Evolutionary conservation across 23 tunicate genomes (phyloP).

Genomic region (Ciona savignyi): DNA sequence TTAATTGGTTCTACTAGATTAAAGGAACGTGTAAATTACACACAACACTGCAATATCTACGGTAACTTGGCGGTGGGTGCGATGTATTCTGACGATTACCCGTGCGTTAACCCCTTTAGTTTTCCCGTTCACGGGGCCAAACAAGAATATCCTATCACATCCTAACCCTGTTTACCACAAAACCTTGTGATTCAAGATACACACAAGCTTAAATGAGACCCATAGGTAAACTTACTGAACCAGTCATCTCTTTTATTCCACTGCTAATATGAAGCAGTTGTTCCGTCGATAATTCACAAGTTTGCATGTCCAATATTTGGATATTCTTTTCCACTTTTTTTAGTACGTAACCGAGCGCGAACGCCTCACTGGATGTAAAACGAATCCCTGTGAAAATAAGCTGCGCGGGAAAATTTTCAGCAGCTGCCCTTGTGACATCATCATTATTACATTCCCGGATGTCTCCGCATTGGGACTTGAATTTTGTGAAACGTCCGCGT

Average conservation of each 20-base stretch:
- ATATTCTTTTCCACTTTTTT: not conserved
- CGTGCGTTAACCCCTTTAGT: no score
- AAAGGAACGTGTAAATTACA: no score
- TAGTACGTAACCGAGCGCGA: not conserved
- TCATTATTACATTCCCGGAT: not conserved
- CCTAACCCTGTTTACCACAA: no score
- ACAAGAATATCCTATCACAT: no score
- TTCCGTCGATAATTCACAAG: not conserved
- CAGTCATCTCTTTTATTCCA: not conserved
- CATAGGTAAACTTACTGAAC: not conserved
- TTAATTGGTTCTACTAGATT: no score
- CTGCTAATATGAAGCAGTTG: not conserved
- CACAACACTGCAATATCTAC: no score
- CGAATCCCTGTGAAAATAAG: constrained; percentile 1
- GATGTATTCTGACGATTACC: no score
- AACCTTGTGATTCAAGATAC: no score
- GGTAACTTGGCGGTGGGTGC: no score
- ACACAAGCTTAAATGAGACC: no score
- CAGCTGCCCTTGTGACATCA: not conserved
- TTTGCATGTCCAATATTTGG: not conserved
- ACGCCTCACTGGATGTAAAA: not conserved
- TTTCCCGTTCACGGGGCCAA: no score
- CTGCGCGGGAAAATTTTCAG: not conserved
- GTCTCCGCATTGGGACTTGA: not conserved
- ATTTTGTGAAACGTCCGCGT: not conserved